A percentile compares a stretch with the other conserved stretches of the same genome.
phyloP scores from a whole-genome alignment of 2,888 invertebrate genomes.

The Theretra japonica region DNA sequence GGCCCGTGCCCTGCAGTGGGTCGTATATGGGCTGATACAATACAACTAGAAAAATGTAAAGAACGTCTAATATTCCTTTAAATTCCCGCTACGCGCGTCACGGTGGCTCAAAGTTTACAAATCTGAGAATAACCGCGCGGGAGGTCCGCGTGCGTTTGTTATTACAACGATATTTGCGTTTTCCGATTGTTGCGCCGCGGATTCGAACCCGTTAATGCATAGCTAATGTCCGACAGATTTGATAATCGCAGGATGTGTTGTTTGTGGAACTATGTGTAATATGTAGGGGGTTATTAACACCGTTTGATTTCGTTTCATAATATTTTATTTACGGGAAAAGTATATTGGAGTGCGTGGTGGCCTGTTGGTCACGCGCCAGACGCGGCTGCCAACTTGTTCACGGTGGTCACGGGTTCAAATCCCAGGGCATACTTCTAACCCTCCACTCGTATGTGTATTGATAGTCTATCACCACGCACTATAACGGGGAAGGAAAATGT shows the following conservation, averaged over 20 bases:
- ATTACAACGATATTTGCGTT: conserved; percentile 43
- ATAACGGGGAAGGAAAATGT: too few species aligned
- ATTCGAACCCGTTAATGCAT: conserved; percentile 57
- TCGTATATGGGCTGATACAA: too few species aligned
- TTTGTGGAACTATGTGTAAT: conserved; percentile 33
- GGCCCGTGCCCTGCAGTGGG: too few species aligned
- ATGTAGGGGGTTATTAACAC: neutral
- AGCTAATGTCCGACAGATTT: conserved; percentile 53
- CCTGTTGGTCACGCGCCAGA: too few species aligned
- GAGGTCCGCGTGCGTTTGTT: conserved; percentile 48
- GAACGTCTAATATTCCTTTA: neutral
- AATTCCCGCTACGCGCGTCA: neutral
- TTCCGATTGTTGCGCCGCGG: conserved; percentile 38
- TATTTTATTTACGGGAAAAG: too few species aligned
- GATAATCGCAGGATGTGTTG: conserved; percentile 49
- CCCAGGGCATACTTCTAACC: too few species aligned
- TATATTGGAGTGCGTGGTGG: too few species aligned
- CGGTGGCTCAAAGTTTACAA: neutral
- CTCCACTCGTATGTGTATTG: too few species aligned
- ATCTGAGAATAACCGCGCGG: conserved; percentile 37
- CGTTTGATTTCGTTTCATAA: neutral
- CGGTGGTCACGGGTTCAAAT: too few species aligned
- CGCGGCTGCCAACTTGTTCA: too few species aligned
- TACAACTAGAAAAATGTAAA: too few species aligned
- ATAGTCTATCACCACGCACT: too few species aligned